phyloP scores from a whole-genome alignment of 2,797 vertebrate species.

The Champsocephalus gunnari region DNA sequence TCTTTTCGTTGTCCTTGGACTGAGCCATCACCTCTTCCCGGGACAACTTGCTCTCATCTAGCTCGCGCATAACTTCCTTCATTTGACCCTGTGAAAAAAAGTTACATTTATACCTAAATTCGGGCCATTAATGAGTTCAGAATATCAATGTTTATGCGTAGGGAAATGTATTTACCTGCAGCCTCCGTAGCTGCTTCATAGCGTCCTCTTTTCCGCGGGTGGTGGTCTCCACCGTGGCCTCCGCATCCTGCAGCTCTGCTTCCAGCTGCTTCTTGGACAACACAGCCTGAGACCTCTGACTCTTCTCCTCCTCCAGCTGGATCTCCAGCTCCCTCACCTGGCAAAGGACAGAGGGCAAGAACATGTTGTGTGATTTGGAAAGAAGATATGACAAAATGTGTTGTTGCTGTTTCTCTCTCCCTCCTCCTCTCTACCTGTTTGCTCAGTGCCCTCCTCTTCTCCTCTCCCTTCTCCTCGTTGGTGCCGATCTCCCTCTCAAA shows the following conservation, averaged over 20 bases:
- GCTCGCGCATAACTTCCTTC: conserved; percentile 91
- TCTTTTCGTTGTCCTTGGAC: conserved; percentile 91
- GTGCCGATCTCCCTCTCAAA: conserved; percentile 92
- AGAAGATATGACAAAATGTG: not conserved
- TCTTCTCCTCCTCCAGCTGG: conserved; percentile 91
- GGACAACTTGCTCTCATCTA: conserved; percentile 88
- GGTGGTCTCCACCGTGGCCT: conserved; percentile 84
- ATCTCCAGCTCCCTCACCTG: conserved; percentile 91
- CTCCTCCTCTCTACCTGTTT: conserved; percentile 86
- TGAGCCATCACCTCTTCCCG: conserved; percentile 88
- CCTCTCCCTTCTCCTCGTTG: conserved; percentile 91
- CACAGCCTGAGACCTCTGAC: conserved; percentile 87
- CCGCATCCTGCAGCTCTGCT: conserved; percentile 89
- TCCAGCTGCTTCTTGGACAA: conserved; percentile 90
- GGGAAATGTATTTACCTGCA: conserved; percentile 82
- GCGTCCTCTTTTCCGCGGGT: conserved; percentile 90
- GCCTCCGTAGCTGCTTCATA: conserved; percentile 86
- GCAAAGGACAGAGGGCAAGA: not conserved
- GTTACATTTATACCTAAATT: not conserved
- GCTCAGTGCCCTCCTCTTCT: conserved; percentile 90
- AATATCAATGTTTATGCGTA: fast-evolving
- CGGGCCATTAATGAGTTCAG: not conserved
- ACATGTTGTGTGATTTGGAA: not conserved
- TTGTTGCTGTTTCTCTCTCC: not conserved
- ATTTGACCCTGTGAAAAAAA: conserved; percentile 85